These are phyloP conservation scores for Mesembrinibis cayennensis DNA, from an alignment of 2,113 vertebrate species.

Conservation along the genomic window DNA sequence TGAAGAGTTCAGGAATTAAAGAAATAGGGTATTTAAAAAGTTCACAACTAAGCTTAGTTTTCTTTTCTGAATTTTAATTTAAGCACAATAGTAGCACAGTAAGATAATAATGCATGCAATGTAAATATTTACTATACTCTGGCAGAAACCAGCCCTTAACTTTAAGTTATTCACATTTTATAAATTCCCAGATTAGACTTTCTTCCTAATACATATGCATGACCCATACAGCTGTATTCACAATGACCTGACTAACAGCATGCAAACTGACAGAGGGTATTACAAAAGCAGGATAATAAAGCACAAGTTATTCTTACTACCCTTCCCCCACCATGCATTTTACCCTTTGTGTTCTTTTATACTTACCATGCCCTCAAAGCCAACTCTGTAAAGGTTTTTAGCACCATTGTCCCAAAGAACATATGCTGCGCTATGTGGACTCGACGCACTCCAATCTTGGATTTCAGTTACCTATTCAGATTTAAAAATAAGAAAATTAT, in stretches of 20 bases:
- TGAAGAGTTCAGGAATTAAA: not conserved
- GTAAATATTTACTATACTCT: not conserved
- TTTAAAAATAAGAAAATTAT: not conserved
- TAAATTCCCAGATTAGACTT: conserved; percentile 75
- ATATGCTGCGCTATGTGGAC: conserved; percentile 96
- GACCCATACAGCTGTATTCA: conserved; percentile 72
- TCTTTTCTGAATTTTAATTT: not conserved
- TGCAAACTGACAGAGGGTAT: conserved; percentile 64
- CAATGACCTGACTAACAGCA: conserved; percentile 70
- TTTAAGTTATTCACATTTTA: not conserved
- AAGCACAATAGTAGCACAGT: not conserved
- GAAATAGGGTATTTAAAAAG: not conserved
- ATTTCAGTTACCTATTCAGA: conserved; percentile 93
- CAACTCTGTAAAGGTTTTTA: conserved; percentile 98
- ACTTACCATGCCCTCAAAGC: conserved; percentile 99
- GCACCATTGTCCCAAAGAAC: conserved; percentile 99
- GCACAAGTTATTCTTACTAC: conserved; percentile 28
- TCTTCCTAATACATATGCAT: conserved; percentile 78
- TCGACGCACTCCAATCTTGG: conserved; percentile 98
- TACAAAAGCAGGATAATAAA: conserved; percentile 68
- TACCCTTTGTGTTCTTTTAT: conserved; percentile 35
- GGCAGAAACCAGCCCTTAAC: not conserved
- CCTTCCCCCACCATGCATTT: conserved; percentile 3
- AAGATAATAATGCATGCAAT: not conserved
- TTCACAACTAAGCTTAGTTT: not conserved